These are phyloP conservation scores for Cyphomyrus discorhynchus DNA, from an alignment of 2,113 vertebrate genomes.

Conservation along the genomic window DNA sequence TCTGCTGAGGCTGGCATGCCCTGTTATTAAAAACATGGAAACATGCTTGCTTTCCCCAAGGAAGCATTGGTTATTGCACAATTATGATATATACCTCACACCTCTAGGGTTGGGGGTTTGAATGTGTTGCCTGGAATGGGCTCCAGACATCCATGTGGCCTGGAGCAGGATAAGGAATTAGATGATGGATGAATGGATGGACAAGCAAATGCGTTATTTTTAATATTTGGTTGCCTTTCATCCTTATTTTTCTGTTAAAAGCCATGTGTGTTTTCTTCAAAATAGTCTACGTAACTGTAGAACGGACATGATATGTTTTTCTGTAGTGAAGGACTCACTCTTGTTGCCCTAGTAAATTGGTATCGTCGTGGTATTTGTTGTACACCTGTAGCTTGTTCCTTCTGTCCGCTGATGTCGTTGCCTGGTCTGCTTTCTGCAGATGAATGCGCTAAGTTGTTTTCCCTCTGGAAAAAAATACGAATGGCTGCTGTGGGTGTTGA, in stretches of 20 bases:
- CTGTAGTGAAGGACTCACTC: neutral
- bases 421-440: neutral
- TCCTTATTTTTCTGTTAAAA: neutral
- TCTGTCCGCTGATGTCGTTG: neutral
- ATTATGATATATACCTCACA: neutral
- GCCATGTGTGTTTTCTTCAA: neutral
- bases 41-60: neutral
- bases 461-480: neutral
- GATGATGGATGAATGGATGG: neutral
- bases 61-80: neutral
- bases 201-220: neutral
- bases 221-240: neutral
- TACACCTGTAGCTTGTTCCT: neutral
- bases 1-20: neutral
- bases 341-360: neutral
- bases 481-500: neutral
- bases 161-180: neutral
- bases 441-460: neutral
- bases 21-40: neutral
- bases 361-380: neutral
- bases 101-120: neutral
- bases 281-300: neutral
- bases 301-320: neutral
- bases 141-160: neutral
- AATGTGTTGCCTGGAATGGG: neutral